These are phyloP conservation scores for Portunus trituberculatus DNA, from an alignment of 1,140 invertebrate species.

Conservation along the genomic window DNA sequence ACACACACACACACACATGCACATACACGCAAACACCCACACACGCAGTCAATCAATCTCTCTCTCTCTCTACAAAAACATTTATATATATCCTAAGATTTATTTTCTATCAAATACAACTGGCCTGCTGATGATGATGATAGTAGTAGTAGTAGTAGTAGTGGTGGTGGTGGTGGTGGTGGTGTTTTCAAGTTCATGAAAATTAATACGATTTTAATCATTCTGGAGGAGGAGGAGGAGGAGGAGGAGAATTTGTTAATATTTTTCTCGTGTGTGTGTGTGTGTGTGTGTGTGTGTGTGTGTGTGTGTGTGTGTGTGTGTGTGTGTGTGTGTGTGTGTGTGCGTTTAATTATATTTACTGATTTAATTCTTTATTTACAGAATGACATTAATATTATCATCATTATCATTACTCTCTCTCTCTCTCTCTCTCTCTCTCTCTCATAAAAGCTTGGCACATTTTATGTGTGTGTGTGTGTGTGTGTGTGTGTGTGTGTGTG, in stretches of 20 bases:
- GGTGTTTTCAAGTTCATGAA: too few species aligned
- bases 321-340: slow-evolving; percentile 51
- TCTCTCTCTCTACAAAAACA: too few species aligned
- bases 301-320: slow-evolving; percentile 27
- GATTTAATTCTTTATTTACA: not conserved
- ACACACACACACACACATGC: slow-evolving; percentile 39
- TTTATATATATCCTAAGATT: too few species aligned
- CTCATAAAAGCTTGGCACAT: too few species aligned
- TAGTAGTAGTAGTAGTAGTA: too few species aligned
- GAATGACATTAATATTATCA: not conserved
- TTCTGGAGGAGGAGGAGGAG: not conserved
- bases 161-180: too few species aligned
- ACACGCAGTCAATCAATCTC: not conserved
- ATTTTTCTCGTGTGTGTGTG: slow-evolving; percentile 37
- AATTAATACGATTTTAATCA: too few species aligned
- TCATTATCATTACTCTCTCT: too few species aligned
- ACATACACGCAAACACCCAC: slow-evolving; percentile 27
- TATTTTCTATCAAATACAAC: too few species aligned
- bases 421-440: too few species aligned
- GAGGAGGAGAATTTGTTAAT: slow-evolving; percentile 30
- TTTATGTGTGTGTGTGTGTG: slow-evolving; percentile 24
- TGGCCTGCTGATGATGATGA: too few species aligned
- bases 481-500: slow-evolving; percentile 32
- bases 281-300: slow-evolving; percentile 45
- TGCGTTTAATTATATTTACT: slow-evolving; percentile 18